Conservation (phyloP, 2,888 invertebrate species). For the Caenorhabditis zanzibari region DNA sequence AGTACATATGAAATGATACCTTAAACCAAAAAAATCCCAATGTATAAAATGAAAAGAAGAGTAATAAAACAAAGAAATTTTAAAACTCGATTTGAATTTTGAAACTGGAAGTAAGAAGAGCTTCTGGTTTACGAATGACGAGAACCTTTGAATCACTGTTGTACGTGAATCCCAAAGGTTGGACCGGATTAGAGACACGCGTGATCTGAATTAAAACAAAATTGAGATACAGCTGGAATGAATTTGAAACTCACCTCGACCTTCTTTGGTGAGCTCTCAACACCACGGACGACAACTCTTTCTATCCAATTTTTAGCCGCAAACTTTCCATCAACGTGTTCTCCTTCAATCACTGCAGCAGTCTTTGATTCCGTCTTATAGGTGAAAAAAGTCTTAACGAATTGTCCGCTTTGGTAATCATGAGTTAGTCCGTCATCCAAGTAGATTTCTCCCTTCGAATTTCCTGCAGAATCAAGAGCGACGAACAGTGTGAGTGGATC, state of each 20-base stretch:
- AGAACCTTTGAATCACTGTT: conserved; percentile 78
- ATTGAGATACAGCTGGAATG: too few species aligned
- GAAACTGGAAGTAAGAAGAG: conserved; percentile 74
- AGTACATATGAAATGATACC: conserved; percentile 61
- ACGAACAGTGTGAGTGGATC: conserved; percentile 96
- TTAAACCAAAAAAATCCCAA: conserved; percentile 29
- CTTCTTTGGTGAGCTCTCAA: conserved; percentile 63
- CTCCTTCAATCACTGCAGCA: conserved; percentile 57
- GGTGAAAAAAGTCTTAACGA: conserved; percentile 62
- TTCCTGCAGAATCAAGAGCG: conserved; percentile 88
- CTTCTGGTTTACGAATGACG: conserved; percentile 81
- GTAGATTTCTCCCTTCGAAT: conserved; percentile 89
- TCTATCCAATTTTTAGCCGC: conserved; percentile 75
- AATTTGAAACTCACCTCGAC: conserved; percentile 55
- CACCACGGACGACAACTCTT: conserved; percentile 72
- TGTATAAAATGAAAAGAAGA: too few species aligned
- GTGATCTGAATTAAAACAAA: conserved; percentile 68
- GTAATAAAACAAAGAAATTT: too few species aligned
- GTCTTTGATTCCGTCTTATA: conserved; percentile 61
- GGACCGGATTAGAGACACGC: conserved; percentile 71
- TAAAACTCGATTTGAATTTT: conserved; percentile 66
- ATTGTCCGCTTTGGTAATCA: conserved; percentile 87
- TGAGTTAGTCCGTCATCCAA: conserved; percentile 94
- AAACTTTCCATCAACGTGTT: conserved; percentile 66
- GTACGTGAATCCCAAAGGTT: conserved; percentile 78